Conservation (phyloP, 2,113 vertebrate species). For the Vimba vimba region DNA sequence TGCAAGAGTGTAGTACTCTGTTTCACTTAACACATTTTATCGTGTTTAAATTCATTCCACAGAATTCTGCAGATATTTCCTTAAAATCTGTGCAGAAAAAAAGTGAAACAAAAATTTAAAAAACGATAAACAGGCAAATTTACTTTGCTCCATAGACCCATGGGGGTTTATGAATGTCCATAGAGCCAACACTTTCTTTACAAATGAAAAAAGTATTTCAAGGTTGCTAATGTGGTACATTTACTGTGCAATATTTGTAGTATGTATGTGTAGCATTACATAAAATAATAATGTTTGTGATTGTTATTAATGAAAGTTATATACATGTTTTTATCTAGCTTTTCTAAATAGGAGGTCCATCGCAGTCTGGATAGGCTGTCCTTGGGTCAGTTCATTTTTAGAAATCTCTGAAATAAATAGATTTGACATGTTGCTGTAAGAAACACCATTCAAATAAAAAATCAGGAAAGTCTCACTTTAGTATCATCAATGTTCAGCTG, state of each 20-base stretch:
- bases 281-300: not conserved
- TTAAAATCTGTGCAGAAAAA: not conserved
- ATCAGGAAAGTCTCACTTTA: not conserved
- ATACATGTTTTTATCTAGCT: not conserved
- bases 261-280: not conserved
- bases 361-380: not conserved
- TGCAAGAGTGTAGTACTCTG: not conserved
- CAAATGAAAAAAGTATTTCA: not conserved
- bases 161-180: not conserved
- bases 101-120: too few relatives aligned
- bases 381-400: conserved; percentile 68
- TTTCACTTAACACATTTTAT: not conserved
- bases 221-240: not conserved
- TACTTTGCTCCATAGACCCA: not conserved
- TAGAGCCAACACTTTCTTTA: not conserved
- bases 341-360: not conserved
- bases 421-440: not conserved
- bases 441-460: not conserved
- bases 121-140: not conserved
- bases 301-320: not conserved
- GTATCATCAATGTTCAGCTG: not conserved
- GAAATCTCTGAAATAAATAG: not conserved
- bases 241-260: not conserved
- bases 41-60: not conserved
- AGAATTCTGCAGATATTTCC: not conserved